phyloP scores from a whole-genome alignment of 2,888 invertebrate species.

The Branchellion lobata region DNA sequence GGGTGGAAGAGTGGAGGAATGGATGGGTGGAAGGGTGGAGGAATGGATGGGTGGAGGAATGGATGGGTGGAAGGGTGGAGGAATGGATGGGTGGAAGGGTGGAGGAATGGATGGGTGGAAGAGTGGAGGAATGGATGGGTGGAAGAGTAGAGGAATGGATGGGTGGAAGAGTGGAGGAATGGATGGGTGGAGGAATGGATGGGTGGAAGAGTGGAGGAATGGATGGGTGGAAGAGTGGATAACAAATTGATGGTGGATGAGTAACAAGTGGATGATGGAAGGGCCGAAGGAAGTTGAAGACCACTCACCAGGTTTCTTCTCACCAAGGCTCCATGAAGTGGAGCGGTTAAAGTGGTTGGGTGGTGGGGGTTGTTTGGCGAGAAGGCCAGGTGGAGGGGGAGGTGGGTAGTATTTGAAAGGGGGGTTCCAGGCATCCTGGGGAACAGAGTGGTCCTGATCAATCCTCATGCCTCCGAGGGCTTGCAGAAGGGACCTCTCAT shows the following conservation, averaged over 20 bases:
- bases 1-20: neutral
- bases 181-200: neutral
- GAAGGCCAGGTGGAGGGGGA: slow-evolving; percentile 41
- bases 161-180: neutral
- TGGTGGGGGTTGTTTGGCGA: neutral
- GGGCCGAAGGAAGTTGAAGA: too few species aligned
- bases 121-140: too few species aligned
- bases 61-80: too few species aligned
- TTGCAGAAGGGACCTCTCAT: slow-evolving; percentile 38
- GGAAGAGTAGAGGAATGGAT: too few species aligned
- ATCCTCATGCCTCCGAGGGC: slow-evolving; percentile 32
- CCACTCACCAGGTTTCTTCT: slow-evolving; percentile 35
- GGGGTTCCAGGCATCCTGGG: neutral
- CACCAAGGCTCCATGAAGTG: slow-evolving; percentile 43
- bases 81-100: too few species aligned
- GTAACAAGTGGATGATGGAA: too few species aligned
- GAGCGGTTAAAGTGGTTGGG: slow-evolving; percentile 18
- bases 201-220: neutral
- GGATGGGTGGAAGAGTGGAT: neutral
- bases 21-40: neutral
- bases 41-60: too few species aligned
- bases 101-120: too few species aligned
- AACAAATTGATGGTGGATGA: too few species aligned
- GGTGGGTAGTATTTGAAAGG: slow-evolving; percentile 16
- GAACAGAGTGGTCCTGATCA: slow-evolving; percentile 19